phyloP scores from a whole-genome alignment of 2,888 invertebrate species.

The Drosophila sordidula region DNA sequence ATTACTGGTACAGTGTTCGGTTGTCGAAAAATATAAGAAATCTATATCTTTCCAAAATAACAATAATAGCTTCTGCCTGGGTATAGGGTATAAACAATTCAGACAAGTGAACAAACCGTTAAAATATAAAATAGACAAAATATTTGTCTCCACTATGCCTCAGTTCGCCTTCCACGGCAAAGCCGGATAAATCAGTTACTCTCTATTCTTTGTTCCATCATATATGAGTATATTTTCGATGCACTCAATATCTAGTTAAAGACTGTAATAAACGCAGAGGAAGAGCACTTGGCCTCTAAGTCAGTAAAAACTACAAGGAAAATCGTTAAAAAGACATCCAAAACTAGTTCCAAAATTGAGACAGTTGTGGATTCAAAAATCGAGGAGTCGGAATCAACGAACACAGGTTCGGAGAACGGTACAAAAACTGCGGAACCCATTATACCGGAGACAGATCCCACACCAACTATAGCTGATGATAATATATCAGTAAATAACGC shows the following conservation, averaged over 20 bases:
- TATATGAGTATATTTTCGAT: background rate
- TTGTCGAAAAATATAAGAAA: too few relatives aligned
- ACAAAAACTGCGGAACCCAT: background rate
- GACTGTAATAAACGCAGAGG: constrained; percentile 55
- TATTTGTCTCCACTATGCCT: too few relatives aligned
- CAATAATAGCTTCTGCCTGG: too few relatives aligned
- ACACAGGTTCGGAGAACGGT: background rate
- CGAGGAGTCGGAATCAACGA: constrained; percentile 6
- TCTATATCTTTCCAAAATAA: too few relatives aligned
- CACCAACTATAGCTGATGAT: background rate
- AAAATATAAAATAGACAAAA: too few relatives aligned
- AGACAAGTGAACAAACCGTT: too few relatives aligned
- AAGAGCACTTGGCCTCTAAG: constrained; percentile 59
- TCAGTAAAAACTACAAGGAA: constrained; percentile 30
- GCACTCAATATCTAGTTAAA: constrained; percentile 24
- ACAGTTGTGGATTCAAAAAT: background rate
- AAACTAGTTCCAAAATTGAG: constrained; percentile 18
- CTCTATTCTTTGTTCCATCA: too few relatives aligned
- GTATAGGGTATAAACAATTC: too few relatives aligned
- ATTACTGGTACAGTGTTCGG: too few relatives aligned
- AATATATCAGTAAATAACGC: background rate
- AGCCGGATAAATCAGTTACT: too few relatives aligned
- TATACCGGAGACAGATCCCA: background rate
- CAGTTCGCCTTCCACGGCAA: too few relatives aligned
- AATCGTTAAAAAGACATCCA: constrained; percentile 14